Evolutionary conservation across 2,888 invertebrate genomes (phyloP).

Genomic region (Tinea trinotella): DNA sequence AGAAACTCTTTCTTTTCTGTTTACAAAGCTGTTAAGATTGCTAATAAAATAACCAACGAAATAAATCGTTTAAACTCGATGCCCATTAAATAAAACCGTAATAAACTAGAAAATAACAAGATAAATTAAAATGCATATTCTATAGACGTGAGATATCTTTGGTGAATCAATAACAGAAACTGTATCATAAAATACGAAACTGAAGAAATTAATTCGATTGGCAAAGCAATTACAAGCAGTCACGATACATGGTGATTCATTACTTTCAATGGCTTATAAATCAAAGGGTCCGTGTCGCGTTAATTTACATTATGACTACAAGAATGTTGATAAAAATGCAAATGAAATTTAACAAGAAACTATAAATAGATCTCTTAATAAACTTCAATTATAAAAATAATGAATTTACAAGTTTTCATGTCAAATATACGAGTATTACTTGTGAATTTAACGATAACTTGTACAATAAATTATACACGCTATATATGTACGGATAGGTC

Average conservation of each 20-base stretch:
- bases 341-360: conserved; percentile 26
- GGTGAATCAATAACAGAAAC: conserved; percentile 63
- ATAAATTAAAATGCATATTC: conserved; percentile 25
- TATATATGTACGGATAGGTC: too few relatives aligned
- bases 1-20: too few relatives aligned
- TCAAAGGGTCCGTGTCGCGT: conserved; percentile 43
- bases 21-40: too few relatives aligned
- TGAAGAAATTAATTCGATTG: conserved; percentile 65
- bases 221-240: conserved; percentile 64
- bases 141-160: conserved; percentile 38
- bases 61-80: too few relatives aligned
- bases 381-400: neutral
- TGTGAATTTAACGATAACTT: too few relatives aligned
- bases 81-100: neutral
- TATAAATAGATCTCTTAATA: neutral
- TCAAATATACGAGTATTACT: too few relatives aligned
- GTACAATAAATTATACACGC: too few relatives aligned
- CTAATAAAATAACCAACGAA: too few relatives aligned
- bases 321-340: conserved; percentile 42
- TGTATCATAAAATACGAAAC: conserved; percentile 55
- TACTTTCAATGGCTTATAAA: conserved; percentile 51
- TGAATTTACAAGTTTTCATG: too few relatives aligned
- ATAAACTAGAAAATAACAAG: neutral
- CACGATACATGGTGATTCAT: conserved; percentile 63
- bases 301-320: conserved; percentile 50